phyloP scores from a whole-genome alignment of 2,888 invertebrate genomes.

The Andrena hattorfiana region DNA sequence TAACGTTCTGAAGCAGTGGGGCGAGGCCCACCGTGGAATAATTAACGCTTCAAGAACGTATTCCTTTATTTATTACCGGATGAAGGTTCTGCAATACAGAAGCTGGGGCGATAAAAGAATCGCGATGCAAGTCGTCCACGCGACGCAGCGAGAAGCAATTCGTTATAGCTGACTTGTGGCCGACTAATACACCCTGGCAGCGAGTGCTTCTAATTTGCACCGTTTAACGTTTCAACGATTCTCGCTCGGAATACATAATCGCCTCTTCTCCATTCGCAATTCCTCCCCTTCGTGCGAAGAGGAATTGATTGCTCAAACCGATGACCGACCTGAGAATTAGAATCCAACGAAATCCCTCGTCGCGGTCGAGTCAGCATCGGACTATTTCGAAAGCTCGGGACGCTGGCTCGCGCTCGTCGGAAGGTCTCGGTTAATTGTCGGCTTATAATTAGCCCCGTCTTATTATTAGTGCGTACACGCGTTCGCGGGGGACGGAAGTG shows the following conservation, averaged over 20 bases:
- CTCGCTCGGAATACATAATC: not conserved
- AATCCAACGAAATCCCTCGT: not conserved
- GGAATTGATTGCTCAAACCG: no score
- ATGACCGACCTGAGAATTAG: not conserved
- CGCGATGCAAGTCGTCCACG: not conserved
- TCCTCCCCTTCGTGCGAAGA: no score
- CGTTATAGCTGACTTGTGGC: no score
- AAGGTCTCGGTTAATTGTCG: constrained; percentile 57
- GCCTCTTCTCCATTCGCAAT: not conserved
- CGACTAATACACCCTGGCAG: no score
- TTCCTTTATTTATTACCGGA: no score
- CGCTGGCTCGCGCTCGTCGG: not conserved
- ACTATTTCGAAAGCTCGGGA: not conserved
- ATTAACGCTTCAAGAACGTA: no score
- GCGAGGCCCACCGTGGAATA: no score
- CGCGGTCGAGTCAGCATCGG: not conserved
- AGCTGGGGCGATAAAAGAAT: not conserved
- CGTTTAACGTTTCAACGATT: constrained; percentile 23
- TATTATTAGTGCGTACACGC: constrained; percentile 58
- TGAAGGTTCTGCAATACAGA: not conserved
- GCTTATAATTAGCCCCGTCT: constrained; percentile 60
- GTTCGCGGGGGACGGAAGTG: constrained; percentile 54
- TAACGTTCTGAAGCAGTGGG: not conserved
- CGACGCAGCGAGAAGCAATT: no score
- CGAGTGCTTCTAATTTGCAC: constrained; percentile 31